A percentile compares a stretch with the other conserved stretches of the same genome.
Evolutionary conservation across 2,113 vertebrate species (phyloP).

Genomic region (Catharus bicknelli): DNA sequence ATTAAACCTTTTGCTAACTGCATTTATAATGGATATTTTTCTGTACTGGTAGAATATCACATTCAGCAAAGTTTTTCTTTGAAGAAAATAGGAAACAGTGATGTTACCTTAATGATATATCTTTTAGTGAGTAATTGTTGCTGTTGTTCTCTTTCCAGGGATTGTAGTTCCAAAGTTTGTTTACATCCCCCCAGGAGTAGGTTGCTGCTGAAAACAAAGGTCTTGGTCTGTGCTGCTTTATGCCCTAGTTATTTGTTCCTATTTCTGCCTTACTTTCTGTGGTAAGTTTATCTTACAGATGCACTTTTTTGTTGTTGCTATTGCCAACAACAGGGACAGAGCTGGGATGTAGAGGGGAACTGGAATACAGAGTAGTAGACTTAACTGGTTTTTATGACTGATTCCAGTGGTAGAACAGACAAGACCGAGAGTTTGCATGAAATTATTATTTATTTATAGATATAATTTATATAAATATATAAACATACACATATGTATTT

Average conservation of each 20-base stretch:
- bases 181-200: background rate
- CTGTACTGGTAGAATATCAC: background rate
- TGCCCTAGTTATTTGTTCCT: background rate
- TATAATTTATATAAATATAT: background rate
- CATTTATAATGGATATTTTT: constrained; percentile 40
- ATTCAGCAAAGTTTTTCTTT: constrained; percentile 26
- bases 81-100: background rate
- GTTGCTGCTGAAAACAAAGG: background rate
- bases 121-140: background rate
- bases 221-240: background rate
- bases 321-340: background rate
- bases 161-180: background rate
- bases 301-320: background rate
- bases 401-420: background rate
- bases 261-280: background rate
- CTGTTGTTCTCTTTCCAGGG: background rate
- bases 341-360: background rate
- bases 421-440: background rate
- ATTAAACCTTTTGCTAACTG: constrained; percentile 8
- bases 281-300: background rate
- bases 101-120: constrained; percentile 14
- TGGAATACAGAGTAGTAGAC: background rate
- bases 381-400: background rate
- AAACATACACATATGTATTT: accelerated
- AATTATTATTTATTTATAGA: background rate